A percentile compares a stretch with the other conserved stretches of the same genome.
phyloP scores from a whole-genome alignment of 2,797 vertebrate species.

The Pipistrellus pipistrellus region DNA sequence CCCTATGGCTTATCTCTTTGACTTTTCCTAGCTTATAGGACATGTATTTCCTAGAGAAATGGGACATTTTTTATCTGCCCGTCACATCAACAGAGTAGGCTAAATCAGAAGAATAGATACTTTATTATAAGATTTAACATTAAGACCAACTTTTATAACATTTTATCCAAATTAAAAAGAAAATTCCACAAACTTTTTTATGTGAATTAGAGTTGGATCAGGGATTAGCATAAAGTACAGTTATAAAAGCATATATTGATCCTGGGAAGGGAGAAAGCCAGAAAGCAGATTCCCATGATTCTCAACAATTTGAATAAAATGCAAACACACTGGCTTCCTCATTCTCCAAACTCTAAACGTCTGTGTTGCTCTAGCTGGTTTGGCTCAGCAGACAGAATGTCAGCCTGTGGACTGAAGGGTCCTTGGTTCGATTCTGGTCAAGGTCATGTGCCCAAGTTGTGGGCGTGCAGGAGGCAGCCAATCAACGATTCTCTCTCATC shows the following conservation, averaged over 20 bases:
- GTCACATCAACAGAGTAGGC: neutral
- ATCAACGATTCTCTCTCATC: too few relatives aligned
- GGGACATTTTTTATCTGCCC: neutral
- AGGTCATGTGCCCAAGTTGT: too few relatives aligned
- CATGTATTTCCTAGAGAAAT: neutral
- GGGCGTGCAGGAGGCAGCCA: too few relatives aligned
- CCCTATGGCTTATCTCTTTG: neutral
- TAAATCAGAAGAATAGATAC: neutral
- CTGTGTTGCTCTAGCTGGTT: too few relatives aligned
- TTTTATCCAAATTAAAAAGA: slow-evolving; percentile 57
- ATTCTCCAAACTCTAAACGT: slow-evolving; percentile 75
- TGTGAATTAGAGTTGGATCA: neutral
- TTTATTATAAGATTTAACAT: slow-evolving; percentile 27
- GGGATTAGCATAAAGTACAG: slow-evolving; percentile 30
- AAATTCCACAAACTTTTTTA: slow-evolving; percentile 21
- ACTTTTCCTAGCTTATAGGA: slow-evolving; percentile 17
- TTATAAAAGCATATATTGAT: slow-evolving; percentile 58
- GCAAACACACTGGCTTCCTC: neutral
- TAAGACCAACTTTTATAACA: slow-evolving; percentile 49
- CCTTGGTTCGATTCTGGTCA: too few relatives aligned
- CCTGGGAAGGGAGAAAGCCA: neutral
- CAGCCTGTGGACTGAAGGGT: too few relatives aligned
- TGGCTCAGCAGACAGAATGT: too few relatives aligned
- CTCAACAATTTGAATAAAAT: slow-evolving; percentile 54
- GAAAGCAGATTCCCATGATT: slow-evolving; percentile 72